Percentiles rank a stretch among this genome's conserved stretches.
Evolutionary conservation across 1,140 invertebrate genomes (phyloP).

Genomic region (Leptinotarsa lineolata): DNA sequence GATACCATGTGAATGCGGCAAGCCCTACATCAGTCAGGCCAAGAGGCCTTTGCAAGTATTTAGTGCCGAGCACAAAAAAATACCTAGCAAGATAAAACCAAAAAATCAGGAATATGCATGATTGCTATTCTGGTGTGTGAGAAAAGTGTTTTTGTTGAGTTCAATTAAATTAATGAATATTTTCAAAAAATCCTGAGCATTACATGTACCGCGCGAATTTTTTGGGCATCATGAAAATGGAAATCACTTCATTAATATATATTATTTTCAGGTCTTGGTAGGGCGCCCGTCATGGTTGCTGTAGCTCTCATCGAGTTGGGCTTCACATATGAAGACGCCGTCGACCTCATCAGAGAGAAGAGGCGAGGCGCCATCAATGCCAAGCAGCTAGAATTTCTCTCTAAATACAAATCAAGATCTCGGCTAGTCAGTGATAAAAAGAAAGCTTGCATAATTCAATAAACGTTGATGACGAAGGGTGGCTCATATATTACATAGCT

Average conservation of each 20-base stretch:
- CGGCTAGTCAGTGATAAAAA: constrained; percentile 25
- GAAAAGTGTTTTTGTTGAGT: neutral
- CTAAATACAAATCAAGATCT: constrained; percentile 83
- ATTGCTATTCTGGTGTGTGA: no score
- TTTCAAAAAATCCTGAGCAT: no score
- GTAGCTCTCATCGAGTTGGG: constrained; percentile 85
- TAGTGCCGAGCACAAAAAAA: neutral
- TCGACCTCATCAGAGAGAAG: constrained; percentile 84
- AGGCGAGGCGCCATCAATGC: constrained; percentile 86
- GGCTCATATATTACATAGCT: constrained; percentile 6
- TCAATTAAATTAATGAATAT: no score
- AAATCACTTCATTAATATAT: neutral
- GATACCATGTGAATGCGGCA: no score
- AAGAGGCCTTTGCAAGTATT: no score
- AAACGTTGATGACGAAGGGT: neutral
- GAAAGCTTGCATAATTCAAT: constrained; percentile 24
- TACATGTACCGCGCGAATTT: no score
- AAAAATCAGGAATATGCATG: neutral
- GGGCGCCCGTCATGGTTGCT: constrained; percentile 86
- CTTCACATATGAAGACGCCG: constrained; percentile 87
- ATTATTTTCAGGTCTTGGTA: constrained; percentile 69
- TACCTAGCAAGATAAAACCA: neutral
- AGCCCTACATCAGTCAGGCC: no score
- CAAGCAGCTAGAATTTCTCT: constrained; percentile 82
- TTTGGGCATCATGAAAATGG: neutral